phyloP scores from a whole-genome alignment of 1,140 invertebrate genomes.

The Probaryconus sp. region DNA sequence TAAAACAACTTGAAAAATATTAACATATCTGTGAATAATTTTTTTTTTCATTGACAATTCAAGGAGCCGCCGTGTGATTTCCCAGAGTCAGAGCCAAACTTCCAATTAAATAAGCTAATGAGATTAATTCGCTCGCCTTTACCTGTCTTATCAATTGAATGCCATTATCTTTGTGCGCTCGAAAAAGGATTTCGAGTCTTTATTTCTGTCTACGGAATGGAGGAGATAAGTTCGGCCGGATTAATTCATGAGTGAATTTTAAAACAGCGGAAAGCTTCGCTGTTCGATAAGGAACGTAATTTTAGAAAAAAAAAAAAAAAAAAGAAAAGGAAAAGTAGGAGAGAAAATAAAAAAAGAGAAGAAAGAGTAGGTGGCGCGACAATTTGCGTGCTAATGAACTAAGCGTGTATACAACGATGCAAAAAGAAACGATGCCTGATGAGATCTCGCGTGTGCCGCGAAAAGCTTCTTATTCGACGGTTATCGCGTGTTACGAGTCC shows the following conservation, averaged over 20 bases:
- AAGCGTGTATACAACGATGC: constrained; percentile 27
- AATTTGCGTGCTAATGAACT: constrained; percentile 72
- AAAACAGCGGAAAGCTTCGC: constrained; percentile 8
- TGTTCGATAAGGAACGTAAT: constrained; percentile 49
- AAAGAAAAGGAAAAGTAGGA: constrained; percentile 4
- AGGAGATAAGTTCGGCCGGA: constrained; percentile 29
- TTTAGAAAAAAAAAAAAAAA: constrained; percentile 34
- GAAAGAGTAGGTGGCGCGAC: constrained; percentile 30
- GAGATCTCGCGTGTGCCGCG: constrained; percentile 69
- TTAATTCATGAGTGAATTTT: constrained; percentile 36
- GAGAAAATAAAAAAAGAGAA: constrained; percentile 5
- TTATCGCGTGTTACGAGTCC: constrained; percentile 56
- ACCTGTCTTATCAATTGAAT: constrained; percentile 9
- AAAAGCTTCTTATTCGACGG: constrained; percentile 4
- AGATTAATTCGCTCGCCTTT: too few species aligned
- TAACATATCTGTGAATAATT: too few species aligned
- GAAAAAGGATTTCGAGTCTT: constrained; percentile 8
- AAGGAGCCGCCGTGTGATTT: too few species aligned
- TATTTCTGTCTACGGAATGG: not conserved
- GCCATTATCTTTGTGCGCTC: constrained; percentile 18
- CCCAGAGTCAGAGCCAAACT: too few species aligned
- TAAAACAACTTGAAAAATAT: too few species aligned
- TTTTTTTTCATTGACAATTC: too few species aligned
- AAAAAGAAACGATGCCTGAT: constrained; percentile 61
- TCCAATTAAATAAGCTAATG: too few species aligned